Evolutionary conservation across 2,888 invertebrate species (phyloP).

Genomic region (Limnephilus marmoratus): DNA sequence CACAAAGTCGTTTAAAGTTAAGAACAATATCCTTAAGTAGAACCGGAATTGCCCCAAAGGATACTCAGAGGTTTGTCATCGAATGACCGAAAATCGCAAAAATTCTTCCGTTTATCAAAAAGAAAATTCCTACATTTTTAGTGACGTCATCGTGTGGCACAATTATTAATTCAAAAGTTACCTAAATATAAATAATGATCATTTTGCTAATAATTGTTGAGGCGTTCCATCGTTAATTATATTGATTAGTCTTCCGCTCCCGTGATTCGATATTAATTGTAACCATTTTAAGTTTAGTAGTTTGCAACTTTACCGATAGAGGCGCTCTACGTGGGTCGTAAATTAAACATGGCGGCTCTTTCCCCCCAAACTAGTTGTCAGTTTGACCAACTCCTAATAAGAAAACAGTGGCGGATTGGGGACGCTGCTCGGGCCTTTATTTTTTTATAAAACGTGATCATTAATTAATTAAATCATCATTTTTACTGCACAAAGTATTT

Average conservation of each 20-base stretch:
- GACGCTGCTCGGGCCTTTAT: background rate
- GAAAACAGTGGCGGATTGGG: background rate
- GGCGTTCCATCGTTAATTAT: background rate
- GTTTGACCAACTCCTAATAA: background rate
- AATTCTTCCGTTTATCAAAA: no score
- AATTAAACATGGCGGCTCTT: slow-evolving; percentile 26
- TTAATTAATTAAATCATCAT: no score
- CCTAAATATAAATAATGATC: background rate
- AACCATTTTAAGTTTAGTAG: background rate
- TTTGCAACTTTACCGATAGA: slow-evolving; percentile 12
- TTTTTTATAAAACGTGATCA: no score
- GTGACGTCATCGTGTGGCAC: no score
- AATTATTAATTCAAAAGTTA: background rate
- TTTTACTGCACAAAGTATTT: no score
- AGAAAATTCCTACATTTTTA: no score
- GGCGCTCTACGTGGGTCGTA: slow-evolving; percentile 20
- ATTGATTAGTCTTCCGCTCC: background rate
- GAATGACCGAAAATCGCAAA: no score
- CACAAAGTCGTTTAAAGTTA: no score
- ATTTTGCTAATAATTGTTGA: background rate
- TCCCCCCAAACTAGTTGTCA: slow-evolving; percentile 13
- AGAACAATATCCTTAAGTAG: no score
- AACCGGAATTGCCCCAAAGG: no score
- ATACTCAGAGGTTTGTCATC: no score
- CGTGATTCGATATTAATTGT: slow-evolving; percentile 3